Conservation (phyloP, 2,113 vertebrate species). For the Tyrannus savana region DNA sequence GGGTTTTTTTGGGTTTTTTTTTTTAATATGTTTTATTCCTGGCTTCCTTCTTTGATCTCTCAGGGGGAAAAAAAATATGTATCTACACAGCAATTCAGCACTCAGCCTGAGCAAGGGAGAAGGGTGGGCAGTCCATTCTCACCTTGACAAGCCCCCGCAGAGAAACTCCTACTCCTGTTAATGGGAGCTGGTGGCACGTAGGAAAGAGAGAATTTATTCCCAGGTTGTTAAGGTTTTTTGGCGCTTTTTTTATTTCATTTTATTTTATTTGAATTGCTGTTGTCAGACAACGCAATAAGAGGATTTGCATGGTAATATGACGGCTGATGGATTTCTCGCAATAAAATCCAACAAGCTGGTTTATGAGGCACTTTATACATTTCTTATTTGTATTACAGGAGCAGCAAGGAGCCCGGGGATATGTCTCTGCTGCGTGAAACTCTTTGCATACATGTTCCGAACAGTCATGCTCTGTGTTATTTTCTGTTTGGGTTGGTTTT, state of each 20-base stretch:
- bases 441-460: neutral
- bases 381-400: slow-evolving; percentile 29
- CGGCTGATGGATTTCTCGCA: slow-evolving; percentile 47
- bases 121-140: neutral
- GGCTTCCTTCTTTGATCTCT: neutral
- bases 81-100: neutral
- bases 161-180: neutral
- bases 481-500: slow-evolving; percentile 15
- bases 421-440: neutral
- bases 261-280: neutral
- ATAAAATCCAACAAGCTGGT: slow-evolving; percentile 48
- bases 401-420: neutral
- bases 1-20: too few species aligned
- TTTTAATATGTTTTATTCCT: neutral
- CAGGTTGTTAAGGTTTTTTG: neutral
- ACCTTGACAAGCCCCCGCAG: neutral
- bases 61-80: neutral
- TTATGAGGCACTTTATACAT: slow-evolving; percentile 44
- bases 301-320: slow-evolving; percentile 55
- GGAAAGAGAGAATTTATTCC: slow-evolving; percentile 3
- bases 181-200: neutral
- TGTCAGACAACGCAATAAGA: slow-evolving; percentile 45
- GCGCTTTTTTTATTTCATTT: neutral
- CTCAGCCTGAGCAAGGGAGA: neutral
- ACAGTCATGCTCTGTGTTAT: neutral